phyloP scores from a whole-genome alignment of 1,140 invertebrate species.

The Drosophila mauritiana region DNA sequence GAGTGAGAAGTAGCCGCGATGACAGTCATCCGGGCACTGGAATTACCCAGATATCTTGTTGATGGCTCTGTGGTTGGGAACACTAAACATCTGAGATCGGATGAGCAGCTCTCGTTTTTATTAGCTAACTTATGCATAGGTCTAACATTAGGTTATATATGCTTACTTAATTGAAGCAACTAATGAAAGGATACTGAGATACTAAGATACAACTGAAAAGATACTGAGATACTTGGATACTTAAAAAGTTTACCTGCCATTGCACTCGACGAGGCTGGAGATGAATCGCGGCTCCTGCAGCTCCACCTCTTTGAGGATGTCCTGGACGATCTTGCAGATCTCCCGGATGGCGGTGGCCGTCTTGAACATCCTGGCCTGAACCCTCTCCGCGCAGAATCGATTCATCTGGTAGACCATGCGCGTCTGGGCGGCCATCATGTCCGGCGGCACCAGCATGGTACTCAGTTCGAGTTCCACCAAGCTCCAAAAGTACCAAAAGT shows the following conservation, averaged over 20 bases:
- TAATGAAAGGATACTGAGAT: too few species aligned
- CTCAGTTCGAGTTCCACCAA: not conserved
- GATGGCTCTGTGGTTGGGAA: not conserved
- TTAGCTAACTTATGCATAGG: not conserved
- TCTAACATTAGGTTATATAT: not conserved
- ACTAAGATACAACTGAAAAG: too few species aligned
- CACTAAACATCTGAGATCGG: not conserved
- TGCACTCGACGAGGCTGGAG: slow-evolving; percentile 90
- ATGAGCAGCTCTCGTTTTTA: too few species aligned
- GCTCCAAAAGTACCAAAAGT: not conserved
- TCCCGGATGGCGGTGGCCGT: slow-evolving; percentile 95
- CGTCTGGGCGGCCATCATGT: slow-evolving; percentile 94
- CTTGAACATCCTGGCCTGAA: slow-evolving; percentile 92
- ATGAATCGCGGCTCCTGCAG: slow-evolving; percentile 98
- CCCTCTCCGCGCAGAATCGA: slow-evolving; percentile 96
- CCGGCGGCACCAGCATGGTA: slow-evolving; percentile 90
- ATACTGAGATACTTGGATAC: too few species aligned
- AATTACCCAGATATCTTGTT: slow-evolving; percentile 40
- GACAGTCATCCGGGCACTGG: slow-evolving; percentile 39
- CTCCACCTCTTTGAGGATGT: slow-evolving; percentile 98
- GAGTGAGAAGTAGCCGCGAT: slow-evolving; percentile 14
- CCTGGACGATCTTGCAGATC: slow-evolving; percentile 96
- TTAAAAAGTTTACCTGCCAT: slow-evolving; percentile 84
- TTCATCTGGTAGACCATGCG: slow-evolving; percentile 97
- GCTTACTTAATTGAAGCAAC: too few species aligned